phyloP scores from a whole-genome alignment of 2,113 vertebrate genomes.

The Poeciliopsis occidentalis region DNA sequence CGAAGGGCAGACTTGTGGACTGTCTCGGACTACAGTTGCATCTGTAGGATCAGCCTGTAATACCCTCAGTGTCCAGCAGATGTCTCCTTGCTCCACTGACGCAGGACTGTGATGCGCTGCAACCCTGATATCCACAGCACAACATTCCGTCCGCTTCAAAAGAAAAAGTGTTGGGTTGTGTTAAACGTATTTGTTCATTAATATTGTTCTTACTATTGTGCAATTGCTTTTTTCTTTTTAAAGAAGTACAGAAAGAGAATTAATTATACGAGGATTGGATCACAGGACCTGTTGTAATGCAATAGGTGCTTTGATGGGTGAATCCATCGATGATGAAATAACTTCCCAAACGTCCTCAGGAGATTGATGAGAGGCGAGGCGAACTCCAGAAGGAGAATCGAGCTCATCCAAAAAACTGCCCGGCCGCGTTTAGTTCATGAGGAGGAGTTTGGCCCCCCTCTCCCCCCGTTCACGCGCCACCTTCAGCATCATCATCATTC shows the following conservation, averaged over 20 bases:
- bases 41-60: not conserved
- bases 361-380: not conserved
- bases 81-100: conserved; percentile 11
- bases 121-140: not conserved
- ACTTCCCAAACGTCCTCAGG: not conserved
- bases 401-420: conserved; percentile 1
- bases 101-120: not conserved
- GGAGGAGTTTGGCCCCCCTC: conserved; percentile 30
- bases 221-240: not conserved
- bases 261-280: not conserved
- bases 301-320: not conserved
- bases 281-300: not conserved
- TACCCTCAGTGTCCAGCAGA: conserved; percentile 34
- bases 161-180: not conserved
- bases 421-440: conserved; percentile 11
- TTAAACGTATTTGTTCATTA: not conserved
- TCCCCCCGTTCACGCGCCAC: not conserved
- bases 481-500: not conserved
- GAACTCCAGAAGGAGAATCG: not conserved
- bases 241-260: not conserved
- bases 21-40: not conserved
- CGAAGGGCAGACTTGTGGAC: not conserved
- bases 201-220: not conserved
- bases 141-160: not conserved
- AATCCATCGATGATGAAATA: not conserved